phyloP scores from a whole-genome alignment of 2,113 vertebrate species.

The Dasyurus viverrinus region DNA sequence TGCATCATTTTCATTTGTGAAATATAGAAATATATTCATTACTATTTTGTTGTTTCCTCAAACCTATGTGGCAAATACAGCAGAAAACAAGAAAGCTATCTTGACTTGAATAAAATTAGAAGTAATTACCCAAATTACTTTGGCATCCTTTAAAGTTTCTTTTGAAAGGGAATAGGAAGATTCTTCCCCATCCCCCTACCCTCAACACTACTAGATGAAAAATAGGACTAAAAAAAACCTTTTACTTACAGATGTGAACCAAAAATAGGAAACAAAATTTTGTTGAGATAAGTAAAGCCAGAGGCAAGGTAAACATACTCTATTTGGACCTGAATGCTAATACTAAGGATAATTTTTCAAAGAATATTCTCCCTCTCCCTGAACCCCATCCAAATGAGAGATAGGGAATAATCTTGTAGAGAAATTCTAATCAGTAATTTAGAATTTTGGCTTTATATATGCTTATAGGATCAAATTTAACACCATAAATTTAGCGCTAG shows the following conservation, averaged over 20 bases:
- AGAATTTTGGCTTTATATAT: background rate
- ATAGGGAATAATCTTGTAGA: background rate
- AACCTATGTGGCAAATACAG: constrained; percentile 72
- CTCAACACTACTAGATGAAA: constrained; percentile 51
- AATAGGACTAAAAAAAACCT: constrained; percentile 36
- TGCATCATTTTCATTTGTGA: constrained; percentile 68
- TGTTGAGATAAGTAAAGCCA: background rate
- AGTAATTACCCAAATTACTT: constrained; percentile 73
- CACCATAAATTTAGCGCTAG: background rate
- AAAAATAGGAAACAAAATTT: constrained; percentile 26
- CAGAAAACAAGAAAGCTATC: constrained; percentile 60
- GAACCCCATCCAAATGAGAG: background rate
- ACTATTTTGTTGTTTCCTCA: constrained; percentile 51
- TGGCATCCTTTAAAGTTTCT: constrained; percentile 48
- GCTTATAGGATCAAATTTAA: background rate
- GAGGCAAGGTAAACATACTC: background rate
- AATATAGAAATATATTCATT: constrained; percentile 66
- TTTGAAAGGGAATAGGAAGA: constrained; percentile 45
- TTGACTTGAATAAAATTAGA: constrained; percentile 71
- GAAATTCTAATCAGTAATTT: background rate
- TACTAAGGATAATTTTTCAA: background rate
- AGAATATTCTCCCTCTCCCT: background rate
- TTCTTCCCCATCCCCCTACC: constrained; percentile 8
- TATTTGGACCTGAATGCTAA: constrained; percentile 34
- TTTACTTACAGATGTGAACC: constrained; percentile 27